Base-by-base conservation (phyloP, 2,888 invertebrate genomes). In the Morinoia aosen region DNA sequence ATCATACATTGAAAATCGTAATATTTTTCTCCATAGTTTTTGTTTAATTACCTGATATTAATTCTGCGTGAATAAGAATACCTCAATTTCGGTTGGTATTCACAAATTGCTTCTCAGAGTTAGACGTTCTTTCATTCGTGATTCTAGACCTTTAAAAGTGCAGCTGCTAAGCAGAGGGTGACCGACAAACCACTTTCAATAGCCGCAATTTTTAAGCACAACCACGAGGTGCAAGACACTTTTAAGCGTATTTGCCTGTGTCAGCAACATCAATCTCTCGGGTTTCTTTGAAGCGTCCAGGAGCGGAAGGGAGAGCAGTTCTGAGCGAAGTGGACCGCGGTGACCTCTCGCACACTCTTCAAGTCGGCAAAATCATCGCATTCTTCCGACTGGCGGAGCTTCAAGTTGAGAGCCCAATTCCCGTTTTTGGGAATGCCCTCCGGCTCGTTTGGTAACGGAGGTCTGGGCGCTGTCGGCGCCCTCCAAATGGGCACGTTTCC, bases 401-500 rank as follows among this genome's bases (percentile, higher is more conserved):
- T 57, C 93, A 57, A 57, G 57, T 57, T 57, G 56, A 93, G 93
- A 48, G 33, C 57, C 93, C 93, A 57, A 93, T 93, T 93, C 93
- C 48, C 19, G 93, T 93, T 93, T 57, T 57, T 33, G 11, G 57
- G 48, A 93, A 48, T 39, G 11, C 12, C n/a, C 93, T 33, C 57
- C 57, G 57, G 57, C 57, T 93, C 93, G 93, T 93, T 93, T 48
- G 57, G 48, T 56, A n/a, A 48, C 93, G 25, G 93, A 12, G 56
- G 11, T 57, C 48, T 33, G 57, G 57, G 57, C 57, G 57, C n/a
- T 48, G 57, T 93, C n/a, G 33, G 56, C 57, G 58, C 93, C 93
- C 93, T 90, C 93, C 5, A 33, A 57, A 93, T 57, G 93, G 93
- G 93, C 57, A 93, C 93, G 93, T 57, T 93, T 93, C 93, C 93